Evolutionary conservation across 2,797 vertebrate species (phyloP).

Genomic region (Rhinogobio ventralis): DNA sequence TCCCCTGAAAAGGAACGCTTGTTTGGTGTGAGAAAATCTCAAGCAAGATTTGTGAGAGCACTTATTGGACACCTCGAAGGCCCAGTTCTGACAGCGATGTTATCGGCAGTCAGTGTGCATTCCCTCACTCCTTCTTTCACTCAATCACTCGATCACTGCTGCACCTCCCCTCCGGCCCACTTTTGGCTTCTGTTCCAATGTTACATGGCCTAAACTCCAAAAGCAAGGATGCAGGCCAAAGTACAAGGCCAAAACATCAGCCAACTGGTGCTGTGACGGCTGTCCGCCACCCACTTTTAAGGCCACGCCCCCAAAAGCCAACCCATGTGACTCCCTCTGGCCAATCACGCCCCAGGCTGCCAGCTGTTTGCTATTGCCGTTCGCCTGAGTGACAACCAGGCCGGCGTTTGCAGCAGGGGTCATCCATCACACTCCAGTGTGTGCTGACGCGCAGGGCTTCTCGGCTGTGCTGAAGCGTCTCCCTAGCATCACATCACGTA

Average conservation of each 20-base stretch:
- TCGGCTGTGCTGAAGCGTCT: conserved; percentile 53
- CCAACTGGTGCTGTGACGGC: conserved; percentile 66
- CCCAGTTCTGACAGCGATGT: conserved; percentile 30
- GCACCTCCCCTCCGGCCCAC: background rate
- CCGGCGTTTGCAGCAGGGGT: conserved; percentile 66
- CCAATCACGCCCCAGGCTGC: conserved; percentile 60
- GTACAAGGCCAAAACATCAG: conserved; percentile 68
- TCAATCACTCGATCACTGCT: conserved; percentile 16
- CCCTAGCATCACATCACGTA: conserved; percentile 60
- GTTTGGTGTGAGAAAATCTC: background rate
- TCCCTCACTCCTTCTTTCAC: conserved; percentile 8
- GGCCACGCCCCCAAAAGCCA: conserved; percentile 34
- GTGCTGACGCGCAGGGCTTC: conserved; percentile 55
- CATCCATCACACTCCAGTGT: conserved; percentile 66
- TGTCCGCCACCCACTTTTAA: conserved; percentile 55
- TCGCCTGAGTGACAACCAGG: conserved; percentile 70
- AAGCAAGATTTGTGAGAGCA: conserved; percentile 17
- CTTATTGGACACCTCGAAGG: conserved; percentile 49
- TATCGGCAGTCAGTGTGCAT: conserved; percentile 53
- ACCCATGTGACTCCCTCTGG: conserved; percentile 47
- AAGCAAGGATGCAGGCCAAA: conserved; percentile 71
- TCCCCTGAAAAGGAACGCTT: conserved; percentile 36
- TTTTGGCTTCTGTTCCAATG: conserved; percentile 52
- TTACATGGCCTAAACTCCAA: conserved; percentile 58
- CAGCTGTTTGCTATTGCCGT: conserved; percentile 56